Evolutionary conservation across 2,797 vertebrate species (phyloP), one percentile per base, ranked within the genome.

Genomic region (Dicrostonyx torquatus): DNA sequence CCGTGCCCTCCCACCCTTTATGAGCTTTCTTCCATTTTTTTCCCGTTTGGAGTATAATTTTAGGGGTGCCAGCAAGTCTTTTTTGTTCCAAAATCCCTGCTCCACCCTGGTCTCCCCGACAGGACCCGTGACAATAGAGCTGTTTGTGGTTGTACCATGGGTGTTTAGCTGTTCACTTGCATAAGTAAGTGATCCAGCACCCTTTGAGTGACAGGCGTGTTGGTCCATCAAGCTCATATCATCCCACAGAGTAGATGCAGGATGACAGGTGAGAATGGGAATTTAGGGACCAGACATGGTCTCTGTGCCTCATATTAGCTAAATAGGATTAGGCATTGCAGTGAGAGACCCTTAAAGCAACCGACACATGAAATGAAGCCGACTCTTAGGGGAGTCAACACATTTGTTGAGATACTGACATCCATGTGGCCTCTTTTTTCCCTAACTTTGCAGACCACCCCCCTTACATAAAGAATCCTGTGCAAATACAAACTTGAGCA

Each of bases 11-110:
- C 86, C 84, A 73, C 22, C 4, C 80, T 95, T 89, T 93, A 89
- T n/a, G 26, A 87, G 72, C 80, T 90, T 93, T 89, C 89, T 96
- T 88, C 31, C 87, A 78, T 72, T 75, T 43, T 91, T 86, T 75
- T 90, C 93, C 90, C 87, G 68, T 94, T 89, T 73, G 45, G 58
- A 76, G 85, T 78, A 34, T 88, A 82, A 88, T 94, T 93, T 96
- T 83, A 91, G 79, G 95, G 90, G 87, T 94, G 89, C 85, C 89
- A 84, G 82, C 72, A 96, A 97, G 86, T 64, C n/a, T 62, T 58
- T 53, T 53, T 72, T 86, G 64, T 92, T 93, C 70, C 60, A 14
- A 72, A 75, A 91, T 72, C 48, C 62, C 85, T 13, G 0, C 34
- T 70, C 45, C 1, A 20, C 58, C 48, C 34, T 48, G 24, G 12